phyloP scores from a whole-genome alignment of 2,888 invertebrate genomes.

The Dinocampus coccinellae region DNA sequence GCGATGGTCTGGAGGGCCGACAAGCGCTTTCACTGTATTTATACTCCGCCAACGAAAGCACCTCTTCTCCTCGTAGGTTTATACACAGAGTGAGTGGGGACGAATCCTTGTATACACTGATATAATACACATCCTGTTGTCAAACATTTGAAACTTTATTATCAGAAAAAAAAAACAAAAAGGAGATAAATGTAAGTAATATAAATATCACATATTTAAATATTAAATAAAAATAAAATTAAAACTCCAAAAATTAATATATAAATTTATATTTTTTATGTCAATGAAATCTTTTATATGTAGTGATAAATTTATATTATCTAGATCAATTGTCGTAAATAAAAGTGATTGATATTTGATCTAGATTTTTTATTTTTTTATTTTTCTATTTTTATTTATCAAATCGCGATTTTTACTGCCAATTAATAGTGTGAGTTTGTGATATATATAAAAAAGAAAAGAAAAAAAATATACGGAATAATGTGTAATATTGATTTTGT shows the following conservation, averaged over 20 bases:
- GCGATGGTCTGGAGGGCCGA: slow-evolving; percentile 67
- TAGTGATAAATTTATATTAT: neutral
- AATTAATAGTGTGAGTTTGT: neutral
- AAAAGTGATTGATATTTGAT: neutral
- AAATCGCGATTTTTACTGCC: neutral
- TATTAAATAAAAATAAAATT: too few relatives aligned
- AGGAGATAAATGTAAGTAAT: too few relatives aligned
- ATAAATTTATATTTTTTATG: too few relatives aligned
- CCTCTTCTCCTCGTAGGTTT: slow-evolving; percentile 51
- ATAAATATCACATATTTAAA: too few relatives aligned
- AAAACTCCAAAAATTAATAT: too few relatives aligned
- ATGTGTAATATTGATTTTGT: neutral
- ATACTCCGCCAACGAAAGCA: slow-evolving; percentile 64
- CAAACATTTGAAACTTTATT: too few relatives aligned
- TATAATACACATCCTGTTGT: slow-evolving; percentile 17
- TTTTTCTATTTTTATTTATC: neutral
- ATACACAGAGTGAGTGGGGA: slow-evolving; percentile 43
- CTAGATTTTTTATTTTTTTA: neutral
- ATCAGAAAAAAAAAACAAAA: too few relatives aligned
- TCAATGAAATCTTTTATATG: neutral
- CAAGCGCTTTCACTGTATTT: slow-evolving; percentile 68
- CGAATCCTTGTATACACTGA: slow-evolving; percentile 33
- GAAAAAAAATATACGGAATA: neutral
- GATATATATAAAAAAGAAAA: neutral
- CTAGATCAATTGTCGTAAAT: neutral